Base-by-base conservation (phyloP, 2,113 vertebrate genomes). In the Hystrix cristata region DNA sequence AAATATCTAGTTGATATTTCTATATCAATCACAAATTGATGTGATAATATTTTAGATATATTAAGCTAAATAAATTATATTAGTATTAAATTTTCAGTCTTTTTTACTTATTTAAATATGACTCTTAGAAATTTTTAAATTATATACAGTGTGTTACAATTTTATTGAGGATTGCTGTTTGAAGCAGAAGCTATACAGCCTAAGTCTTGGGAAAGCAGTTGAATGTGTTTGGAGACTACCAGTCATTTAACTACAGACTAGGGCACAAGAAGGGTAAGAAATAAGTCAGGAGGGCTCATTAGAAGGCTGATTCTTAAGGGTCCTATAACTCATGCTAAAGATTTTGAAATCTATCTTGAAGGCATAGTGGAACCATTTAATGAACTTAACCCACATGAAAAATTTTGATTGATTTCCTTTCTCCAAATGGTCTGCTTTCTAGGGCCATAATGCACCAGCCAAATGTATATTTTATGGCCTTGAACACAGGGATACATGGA, bases 391-490 rank as follows among this genome's bases (percentile, higher is more conserved):
- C 53, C 74, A 59, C 15, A 91, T 34, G 67, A 95, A 91, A 62
- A 90, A 69, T 93, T 95, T 94, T 95, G 67, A 95, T 89, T 84
- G 31, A 87, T 81, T 91, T 86, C 34, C 91, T 89, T 96, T 69
- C 43, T 93, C 53, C 31, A 65, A 82, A 96, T 72, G 34, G n/a
- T 83, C n/a, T 92, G 7, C 71, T 94, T 95, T 93, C 57, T 85
- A 76, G 55, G 43, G 31, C 74, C 69, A 95, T 74, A 71, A 78
- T 93, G 74, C 43, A 34, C 88, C 62, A 83, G n/a, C 15, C 79
- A 96, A 91, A 34, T 69, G 1, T 90, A 65, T 96, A 38, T 78
- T 96, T 89, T 94, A 82, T 80, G 59, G 19, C 59, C 74, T 92
- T 95, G 65, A 69, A 46, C 48, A 48, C 21, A 62, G 81, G 57